Evolutionary conservation across 2,888 invertebrate species (phyloP), one percentile per base, ranked within the genome.

Genomic region (Melanchra persicariae): DNA sequence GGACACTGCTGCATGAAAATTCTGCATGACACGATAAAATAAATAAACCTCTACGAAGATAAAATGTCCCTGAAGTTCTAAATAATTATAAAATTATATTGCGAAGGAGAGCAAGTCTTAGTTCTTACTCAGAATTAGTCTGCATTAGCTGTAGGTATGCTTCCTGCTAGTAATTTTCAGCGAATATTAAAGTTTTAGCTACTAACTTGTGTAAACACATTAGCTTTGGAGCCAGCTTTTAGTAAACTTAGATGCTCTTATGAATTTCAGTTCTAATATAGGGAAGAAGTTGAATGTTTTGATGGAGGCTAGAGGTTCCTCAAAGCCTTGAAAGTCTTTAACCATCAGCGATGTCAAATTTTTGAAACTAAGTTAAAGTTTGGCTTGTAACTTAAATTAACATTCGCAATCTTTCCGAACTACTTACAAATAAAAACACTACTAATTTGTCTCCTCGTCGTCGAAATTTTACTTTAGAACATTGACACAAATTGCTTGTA

Each of bases 101-200:
- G 0, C 47, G 3, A 63, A 22, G n/a, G 26, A 19, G 5, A 55
- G 12, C 15, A 24, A 49, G 30, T n/a, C n/a, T n/a, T n/a, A n/a
- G n/a, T 54, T 70, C 47, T 26, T 19, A 54, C 22, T 34, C 30
- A n/a, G 12, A 58, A 47, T 52, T 24, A 77, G 40, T 40, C 51
- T 61, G 24, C 61, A 70, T 77, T 49, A 61, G 22, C 30, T 19
- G 40, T 64, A 30, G 40, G 52, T 64, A 30, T 47, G 52, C 30
- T 64, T 40, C 15, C n/a, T 34, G 19, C 17, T 43, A 45, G 26
- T 17, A 45, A 70, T 45, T 63, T 43, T 19, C 26, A 69, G 52
- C 37, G 45, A 55, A 63, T 24, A 54, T 24, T 55, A 7, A 72
- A 79, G 74, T 77, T 79, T 51, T 1, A 73, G 26, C 47, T 49